Evolutionary conservation across 1,140 invertebrate species (phyloP), one percentile per base, ranked within the genome.

Genomic region (Hyposmocoma kahamanoa): DNA sequence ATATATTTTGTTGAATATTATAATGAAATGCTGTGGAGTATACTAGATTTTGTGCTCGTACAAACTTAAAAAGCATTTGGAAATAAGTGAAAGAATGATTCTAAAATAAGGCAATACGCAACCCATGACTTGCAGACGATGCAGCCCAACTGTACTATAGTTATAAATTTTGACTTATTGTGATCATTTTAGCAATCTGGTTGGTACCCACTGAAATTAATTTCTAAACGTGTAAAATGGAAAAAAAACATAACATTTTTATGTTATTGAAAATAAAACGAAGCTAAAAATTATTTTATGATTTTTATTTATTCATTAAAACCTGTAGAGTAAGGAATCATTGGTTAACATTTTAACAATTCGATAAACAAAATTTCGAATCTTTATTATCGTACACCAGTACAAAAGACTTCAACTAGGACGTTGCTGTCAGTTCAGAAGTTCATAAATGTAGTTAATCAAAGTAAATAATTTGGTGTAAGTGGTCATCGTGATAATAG

Each of bases 201-300:
- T 76, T 73, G 73, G 63, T 75, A 77, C 63, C 67, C 64, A 79
- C 72, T 75, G 67, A 75, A 68, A 73, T 83, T 78, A 63, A 72
- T 81, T 83, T 81, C 59, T 64, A 83, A 76, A 77, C 80, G 72
- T 84, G 69, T 83, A 80, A 79, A 84, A 85, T 72, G 64, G 60
- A 79, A 79, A 74, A 73, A 72, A 85, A 84, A 79, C 78, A 86
- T 87, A 87, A 87, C 84, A 86, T 87, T 87, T 87, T 87, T 87
- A 87, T 87, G 86, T 87, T 87, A 87, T 86, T 87, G 81, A 87
- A 86, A 87, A 87, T 87, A 87, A 87, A 87, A 85, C 83, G 82
- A 85, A 84, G 78, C 71, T 83, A 84, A 87, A 86, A 87, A 81
- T 73, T 77, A 79, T 67, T 45, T 42, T 65, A 70, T 70, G 22